A percentile compares a stretch with the other conserved stretches of the same genome.
These are phyloP conservation scores for Zeugodacus cucurbitae DNA, from an alignment of 1,140 invertebrate species.

Conservation along the genomic window DNA sequence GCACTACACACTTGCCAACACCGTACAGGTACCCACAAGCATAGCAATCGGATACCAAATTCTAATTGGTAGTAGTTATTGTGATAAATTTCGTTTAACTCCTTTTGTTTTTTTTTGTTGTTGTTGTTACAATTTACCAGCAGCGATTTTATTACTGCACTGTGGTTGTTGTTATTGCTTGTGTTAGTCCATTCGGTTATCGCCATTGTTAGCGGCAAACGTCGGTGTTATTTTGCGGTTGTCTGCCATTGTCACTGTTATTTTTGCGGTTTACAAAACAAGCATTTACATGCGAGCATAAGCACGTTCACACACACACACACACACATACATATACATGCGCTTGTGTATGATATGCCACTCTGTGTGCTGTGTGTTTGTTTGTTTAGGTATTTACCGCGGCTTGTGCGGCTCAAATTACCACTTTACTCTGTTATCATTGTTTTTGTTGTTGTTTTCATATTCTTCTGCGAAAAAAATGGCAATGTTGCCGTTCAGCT, in stretches of 20 bases:
- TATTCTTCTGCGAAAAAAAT: no score
- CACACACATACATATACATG: neutral
- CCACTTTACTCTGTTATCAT: neutral
- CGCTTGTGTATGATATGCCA: neutral
- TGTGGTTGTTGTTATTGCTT: neutral
- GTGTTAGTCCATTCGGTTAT: conserved; percentile 7
- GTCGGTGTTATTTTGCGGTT: conserved; percentile 26
- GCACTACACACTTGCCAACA: neutral
- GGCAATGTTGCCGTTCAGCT: no score
- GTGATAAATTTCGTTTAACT: neutral
- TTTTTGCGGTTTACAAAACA: conserved; percentile 12
- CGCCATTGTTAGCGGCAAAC: conserved; percentile 12
- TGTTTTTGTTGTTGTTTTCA: no score
- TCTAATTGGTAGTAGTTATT: conserved; percentile 18
- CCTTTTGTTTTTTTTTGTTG: neutral
- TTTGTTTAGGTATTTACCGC: conserved; percentile 46
- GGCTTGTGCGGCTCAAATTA: conserved; percentile 47
- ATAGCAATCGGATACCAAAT: conserved; percentile 18
- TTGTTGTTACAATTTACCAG: neutral
- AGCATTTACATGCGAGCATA: neutral
- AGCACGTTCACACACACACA: neutral
- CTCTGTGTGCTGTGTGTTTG: neutral
- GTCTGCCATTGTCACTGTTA: conserved; percentile 15
- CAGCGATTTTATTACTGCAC: neutral
- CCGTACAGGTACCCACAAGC: neutral